These are phyloP conservation scores for Salminus brasiliensis DNA, from an alignment of 2,113 vertebrate genomes.

Conservation along the genomic window DNA sequence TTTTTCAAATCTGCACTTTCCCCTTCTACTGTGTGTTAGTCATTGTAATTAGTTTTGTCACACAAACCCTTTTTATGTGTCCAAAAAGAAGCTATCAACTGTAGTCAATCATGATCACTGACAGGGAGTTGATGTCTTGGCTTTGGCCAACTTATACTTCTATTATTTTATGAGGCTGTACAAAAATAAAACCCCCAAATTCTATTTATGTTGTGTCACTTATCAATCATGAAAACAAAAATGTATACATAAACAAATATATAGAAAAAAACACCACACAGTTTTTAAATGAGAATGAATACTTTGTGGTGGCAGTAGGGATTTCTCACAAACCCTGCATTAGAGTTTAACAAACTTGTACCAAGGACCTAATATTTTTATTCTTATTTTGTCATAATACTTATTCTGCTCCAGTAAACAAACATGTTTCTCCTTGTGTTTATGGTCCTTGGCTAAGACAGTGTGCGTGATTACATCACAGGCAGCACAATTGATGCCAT, in stretches of 20 bases:
- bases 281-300: neutral
- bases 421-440: neutral
- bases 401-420: constrained; percentile 7
- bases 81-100: too few relatives aligned
- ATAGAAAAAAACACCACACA: neutral
- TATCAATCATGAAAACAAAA: neutral
- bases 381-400: neutral
- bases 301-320: neutral
- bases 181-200: too few relatives aligned
- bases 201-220: too few relatives aligned
- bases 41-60: too few relatives aligned
- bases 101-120: too few relatives aligned
- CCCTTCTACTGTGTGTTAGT: too few relatives aligned
- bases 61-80: too few relatives aligned
- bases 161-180: too few relatives aligned
- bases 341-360: neutral
- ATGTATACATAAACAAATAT: neutral
- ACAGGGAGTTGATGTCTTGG: too few relatives aligned
- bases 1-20: too few relatives aligned
- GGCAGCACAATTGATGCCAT: constrained; percentile 8
- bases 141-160: too few relatives aligned
- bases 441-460: neutral
- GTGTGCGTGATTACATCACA: constrained; percentile 3
- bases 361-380: neutral
- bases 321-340: neutral